Evolutionary conservation across 2,113 vertebrate species (phyloP).

Genomic region (Agelaius phoeniceus): DNA sequence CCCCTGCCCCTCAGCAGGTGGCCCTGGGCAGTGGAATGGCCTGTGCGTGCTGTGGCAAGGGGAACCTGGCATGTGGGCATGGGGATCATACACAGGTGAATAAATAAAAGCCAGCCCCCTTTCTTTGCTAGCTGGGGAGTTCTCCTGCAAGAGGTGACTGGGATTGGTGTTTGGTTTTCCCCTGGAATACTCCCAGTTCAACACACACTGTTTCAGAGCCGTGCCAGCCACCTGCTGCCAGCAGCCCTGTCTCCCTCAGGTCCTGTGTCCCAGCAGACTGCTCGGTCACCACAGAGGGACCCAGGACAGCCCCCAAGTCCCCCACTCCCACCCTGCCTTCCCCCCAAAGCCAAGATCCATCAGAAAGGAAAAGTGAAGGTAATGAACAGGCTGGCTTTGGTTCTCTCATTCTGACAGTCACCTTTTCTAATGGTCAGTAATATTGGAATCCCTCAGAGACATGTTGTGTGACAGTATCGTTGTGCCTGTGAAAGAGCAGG

Average conservation of each 20-base stretch:
- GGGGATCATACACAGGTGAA: background rate
- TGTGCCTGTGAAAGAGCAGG: background rate
- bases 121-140: background rate
- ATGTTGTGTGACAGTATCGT: background rate
- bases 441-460: background rate
- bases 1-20: conserved; percentile 29
- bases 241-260: fast-evolving
- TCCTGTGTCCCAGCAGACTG: background rate
- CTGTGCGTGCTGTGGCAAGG: background rate
- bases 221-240: background rate
- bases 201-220: background rate
- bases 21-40: background rate
- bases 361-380: background rate
- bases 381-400: background rate
- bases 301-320: background rate
- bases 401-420: background rate
- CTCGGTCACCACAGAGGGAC: background rate
- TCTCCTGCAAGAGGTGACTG: conserved; percentile 29
- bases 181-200: background rate
- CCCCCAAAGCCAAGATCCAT: background rate
- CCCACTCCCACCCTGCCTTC: background rate
- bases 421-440: background rate
- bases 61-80: background rate
- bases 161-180: conserved; percentile 6
- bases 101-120: background rate